Evolutionary conservation across 37 sponge, comb jelly and placozoan genomes (phyloP).

Genomic region (Amphimedon queenslandica): DNA sequence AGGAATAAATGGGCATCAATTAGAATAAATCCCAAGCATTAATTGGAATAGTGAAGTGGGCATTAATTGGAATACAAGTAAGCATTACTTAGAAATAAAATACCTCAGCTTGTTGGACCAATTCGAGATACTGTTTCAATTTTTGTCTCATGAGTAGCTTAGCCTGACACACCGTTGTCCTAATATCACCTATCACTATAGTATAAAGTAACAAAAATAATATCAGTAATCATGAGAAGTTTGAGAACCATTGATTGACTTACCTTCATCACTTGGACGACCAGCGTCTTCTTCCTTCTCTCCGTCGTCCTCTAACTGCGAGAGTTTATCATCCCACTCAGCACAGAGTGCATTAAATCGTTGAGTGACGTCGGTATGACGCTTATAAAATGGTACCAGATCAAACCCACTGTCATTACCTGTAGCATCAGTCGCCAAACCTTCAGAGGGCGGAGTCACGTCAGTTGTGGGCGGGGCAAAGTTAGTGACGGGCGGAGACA

Average conservation of each 20-base stretch:
- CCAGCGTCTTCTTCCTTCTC: slow-evolving; percentile 4
- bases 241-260: too few species aligned
- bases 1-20: background rate
- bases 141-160: slow-evolving; percentile 67
- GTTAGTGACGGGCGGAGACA: too few species aligned
- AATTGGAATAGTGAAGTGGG: background rate
- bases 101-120: too few species aligned
- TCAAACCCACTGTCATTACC: background rate
- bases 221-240: background rate
- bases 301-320: background rate
- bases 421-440: too few species aligned
- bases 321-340: slow-evolving; percentile 38
- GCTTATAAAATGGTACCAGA: slow-evolving; percentile 30
- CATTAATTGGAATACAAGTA: too few species aligned
- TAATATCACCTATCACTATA: slow-evolving; percentile 66
- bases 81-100: too few species aligned
- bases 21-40: background rate
- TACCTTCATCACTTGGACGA: too few species aligned
- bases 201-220: too few species aligned
- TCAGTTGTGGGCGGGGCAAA: too few species aligned
- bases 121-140: slow-evolving; percentile 64
- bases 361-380: slow-evolving; percentile 30
- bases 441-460: too few species aligned
- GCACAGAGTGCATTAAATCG: slow-evolving; percentile 19
- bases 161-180: slow-evolving; percentile 64